These are phyloP conservation scores for Leiothrix lutea DNA, from an alignment of 2,113 vertebrate genomes.

Conservation along the genomic window DNA sequence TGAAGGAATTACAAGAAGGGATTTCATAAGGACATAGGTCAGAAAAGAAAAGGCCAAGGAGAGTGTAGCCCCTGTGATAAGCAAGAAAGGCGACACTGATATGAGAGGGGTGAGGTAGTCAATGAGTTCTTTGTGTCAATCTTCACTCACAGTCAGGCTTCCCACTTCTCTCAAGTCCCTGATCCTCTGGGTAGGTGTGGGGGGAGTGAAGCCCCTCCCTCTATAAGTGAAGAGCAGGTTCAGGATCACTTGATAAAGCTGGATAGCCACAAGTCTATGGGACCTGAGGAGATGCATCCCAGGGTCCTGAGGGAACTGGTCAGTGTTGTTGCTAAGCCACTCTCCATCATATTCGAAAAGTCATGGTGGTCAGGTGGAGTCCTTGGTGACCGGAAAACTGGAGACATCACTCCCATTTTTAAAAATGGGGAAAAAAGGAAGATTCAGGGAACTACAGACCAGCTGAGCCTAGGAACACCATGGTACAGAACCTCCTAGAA, in stretches of 20 bases:
- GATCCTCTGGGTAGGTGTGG: neutral
- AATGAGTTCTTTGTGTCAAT: neutral
- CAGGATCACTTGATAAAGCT: neutral
- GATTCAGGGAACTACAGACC: neutral
- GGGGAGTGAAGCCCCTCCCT: neutral
- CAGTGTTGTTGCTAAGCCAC: neutral
- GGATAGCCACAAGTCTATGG: neutral
- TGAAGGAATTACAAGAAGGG: neutral
- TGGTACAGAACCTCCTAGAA: neutral
- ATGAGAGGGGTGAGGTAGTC: neutral
- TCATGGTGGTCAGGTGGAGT: neutral
- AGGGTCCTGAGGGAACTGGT: neutral
- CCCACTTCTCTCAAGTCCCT: neutral
- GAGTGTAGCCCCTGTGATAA: neutral
- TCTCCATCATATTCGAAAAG: neutral
- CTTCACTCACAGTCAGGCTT: neutral
- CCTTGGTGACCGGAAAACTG: neutral
- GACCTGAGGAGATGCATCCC: neutral
- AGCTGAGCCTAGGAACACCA: neutral
- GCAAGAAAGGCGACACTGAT: neutral
- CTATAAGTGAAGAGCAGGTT: neutral
- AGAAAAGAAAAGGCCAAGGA: neutral
- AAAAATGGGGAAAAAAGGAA: neutral
- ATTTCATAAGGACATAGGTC: neutral
- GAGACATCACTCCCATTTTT: neutral